These are phyloP conservation scores for Caenorhabditis sinica DNA, from an alignment of 2,888 invertebrate species.

Conservation along the genomic window DNA sequence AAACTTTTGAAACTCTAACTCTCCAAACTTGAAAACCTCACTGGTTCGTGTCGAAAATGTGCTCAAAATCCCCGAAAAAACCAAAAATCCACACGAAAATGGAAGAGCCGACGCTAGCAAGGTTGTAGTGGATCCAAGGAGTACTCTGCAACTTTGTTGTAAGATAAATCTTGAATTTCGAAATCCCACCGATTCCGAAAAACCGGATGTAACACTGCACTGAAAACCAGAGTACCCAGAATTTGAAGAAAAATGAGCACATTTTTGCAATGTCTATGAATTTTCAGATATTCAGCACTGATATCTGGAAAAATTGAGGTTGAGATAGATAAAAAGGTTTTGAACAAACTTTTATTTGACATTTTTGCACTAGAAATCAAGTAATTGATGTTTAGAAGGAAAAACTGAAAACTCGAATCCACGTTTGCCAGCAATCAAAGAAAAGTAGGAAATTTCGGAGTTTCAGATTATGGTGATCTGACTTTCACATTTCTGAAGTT, in stretches of 20 bases:
- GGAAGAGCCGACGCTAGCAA: background rate
- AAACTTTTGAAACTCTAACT: background rate
- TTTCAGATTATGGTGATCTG: too few relatives aligned
- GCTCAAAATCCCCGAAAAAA: background rate
- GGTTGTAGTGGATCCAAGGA: background rate
- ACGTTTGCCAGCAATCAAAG: background rate
- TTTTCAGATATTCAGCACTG: conserved; percentile 6
- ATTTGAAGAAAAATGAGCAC: conserved; percentile 23
- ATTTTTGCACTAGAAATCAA: background rate
- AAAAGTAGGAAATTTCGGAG: too few relatives aligned
- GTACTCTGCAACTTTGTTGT: background rate
- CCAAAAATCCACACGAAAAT: background rate
- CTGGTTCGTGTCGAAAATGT: background rate
- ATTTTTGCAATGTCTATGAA: conserved; percentile 18
- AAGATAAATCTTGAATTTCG: background rate
- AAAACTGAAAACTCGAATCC: background rate
- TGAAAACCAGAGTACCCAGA: background rate
- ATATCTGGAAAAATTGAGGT: conserved; percentile 12
- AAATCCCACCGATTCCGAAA: conserved; percentile 25
- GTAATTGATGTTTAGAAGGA: background rate
- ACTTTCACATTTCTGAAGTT: too few relatives aligned
- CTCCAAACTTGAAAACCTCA: background rate
- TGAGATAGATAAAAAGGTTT: background rate
- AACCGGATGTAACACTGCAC: conserved; percentile 25
- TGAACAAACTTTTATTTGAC: conserved; percentile 9